Percentiles rank a stretch among this genome's conserved stretches.
Conservation (phyloP, 1,140 invertebrate species). For the Drosophila obscura region DNA sequence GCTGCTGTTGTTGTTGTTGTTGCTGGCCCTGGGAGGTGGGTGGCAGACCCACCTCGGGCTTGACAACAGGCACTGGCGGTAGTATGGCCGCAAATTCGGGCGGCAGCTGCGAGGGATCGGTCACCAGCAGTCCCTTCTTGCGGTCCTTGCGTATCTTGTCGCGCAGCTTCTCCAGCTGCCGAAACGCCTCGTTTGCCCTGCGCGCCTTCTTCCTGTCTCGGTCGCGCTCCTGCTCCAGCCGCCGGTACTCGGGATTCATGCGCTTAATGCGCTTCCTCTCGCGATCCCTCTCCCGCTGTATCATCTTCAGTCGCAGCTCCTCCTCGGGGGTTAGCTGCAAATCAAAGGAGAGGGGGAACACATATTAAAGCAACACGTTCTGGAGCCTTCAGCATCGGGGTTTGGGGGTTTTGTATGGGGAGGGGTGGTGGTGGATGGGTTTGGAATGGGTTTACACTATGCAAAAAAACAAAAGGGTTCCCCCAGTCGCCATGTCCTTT, state of each 20-base stretch:
- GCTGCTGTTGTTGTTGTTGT: conserved; percentile 39
- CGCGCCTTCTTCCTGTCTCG: conserved; percentile 78
- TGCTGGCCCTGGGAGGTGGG: conserved; percentile 43
- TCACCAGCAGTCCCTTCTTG: conserved; percentile 74
- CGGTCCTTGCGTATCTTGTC: conserved; percentile 82
- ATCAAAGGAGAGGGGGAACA: conserved; percentile 45
- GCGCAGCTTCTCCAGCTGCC: conserved; percentile 77
- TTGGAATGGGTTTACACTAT: conserved; percentile 13
- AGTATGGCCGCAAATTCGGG: conserved; percentile 69
- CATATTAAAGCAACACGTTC: conserved; percentile 71
- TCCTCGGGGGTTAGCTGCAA: conserved; percentile 80
- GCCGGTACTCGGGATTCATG: conserved; percentile 77
- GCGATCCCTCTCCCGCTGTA: conserved; percentile 77
- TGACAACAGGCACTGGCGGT: conserved; percentile 75
- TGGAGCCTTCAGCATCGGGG: conserved; percentile 28
- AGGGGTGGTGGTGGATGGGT: not conserved
- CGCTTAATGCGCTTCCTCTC: conserved; percentile 78
- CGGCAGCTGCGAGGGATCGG: conserved; percentile 67
- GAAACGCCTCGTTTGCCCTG: conserved; percentile 76
- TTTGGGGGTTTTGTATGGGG: conserved; percentile 37
- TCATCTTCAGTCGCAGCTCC: conserved; percentile 74
- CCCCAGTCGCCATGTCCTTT: conserved; percentile 32
- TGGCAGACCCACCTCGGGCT: conserved; percentile 74
- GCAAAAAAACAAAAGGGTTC: conserved; percentile 29
- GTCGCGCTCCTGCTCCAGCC: conserved; percentile 78